Base-by-base conservation (phyloP, 2,797 vertebrate genomes). In the Sebastes iracundus region DNA sequence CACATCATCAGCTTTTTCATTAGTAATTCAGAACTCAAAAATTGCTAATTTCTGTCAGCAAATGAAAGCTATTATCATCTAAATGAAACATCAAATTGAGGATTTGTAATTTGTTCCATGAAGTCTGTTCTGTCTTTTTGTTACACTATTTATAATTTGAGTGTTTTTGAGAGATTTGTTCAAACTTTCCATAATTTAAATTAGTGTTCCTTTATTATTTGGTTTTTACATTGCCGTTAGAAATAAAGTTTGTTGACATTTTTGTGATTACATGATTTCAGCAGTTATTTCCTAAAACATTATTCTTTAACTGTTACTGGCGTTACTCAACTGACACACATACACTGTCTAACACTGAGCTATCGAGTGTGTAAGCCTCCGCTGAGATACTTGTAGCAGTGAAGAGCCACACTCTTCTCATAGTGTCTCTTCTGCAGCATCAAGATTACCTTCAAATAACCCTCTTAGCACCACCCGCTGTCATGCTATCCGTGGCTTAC, bases 391-490 rank as follows among this genome's bases (percentile, higher is more conserved):
- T 53, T 60, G n/a, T 46, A 42, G 27, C 71, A 72, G 52, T 46
- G 18, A 58, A 72, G 74, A 87, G 56, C 61, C 35, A 72, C 68
- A 72, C 66, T 79, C 72, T 82, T 87, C 68, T 83, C 80, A 85
- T 82, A 80, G 79, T 30, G 79, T 85, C 64, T 90, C 62, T 73
- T 75, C 84, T 81, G 66, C 77, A 66, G 68, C 83, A 68, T 91
- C 81, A 81, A 92, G 93, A 94, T 94, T 93, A 93, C 84, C 88
- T 92, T 73, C 65, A 73, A 90, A 84, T 94, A 94, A 94, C 91
- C 93, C 88, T 94, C 89, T 95, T 95, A 94, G 89, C 84, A 79
- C 90, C 93, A 42, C 93, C 94, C 49, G 90, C 91, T 92, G 93
- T 84, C 89, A 87, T 87, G 86, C 90, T 93, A 90, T 86, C 85